A percentile compares a stretch with the other conserved stretches of the same genome.
These are phyloP conservation scores for Chesias legatella DNA, from an alignment of 2,888 invertebrate genomes.

Conservation along the genomic window DNA sequence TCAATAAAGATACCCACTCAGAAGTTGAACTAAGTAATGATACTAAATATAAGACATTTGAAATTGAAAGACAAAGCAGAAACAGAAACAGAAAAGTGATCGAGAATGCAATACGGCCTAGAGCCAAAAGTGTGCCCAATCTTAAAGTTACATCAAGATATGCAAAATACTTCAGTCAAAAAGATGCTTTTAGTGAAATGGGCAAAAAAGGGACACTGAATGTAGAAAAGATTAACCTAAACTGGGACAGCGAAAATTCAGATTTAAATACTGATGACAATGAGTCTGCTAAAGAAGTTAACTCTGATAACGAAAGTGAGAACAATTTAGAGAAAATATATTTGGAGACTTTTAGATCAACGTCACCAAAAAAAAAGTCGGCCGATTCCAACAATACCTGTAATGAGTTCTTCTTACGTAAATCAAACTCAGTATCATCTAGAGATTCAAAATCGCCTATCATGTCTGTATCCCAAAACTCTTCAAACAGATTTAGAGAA, in stretches of 20 bases:
- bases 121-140: constrained; percentile 76
- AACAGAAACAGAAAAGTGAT: constrained; percentile 38
- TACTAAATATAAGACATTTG: constrained; percentile 64
- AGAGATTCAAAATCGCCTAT: constrained; percentile 41
- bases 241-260: constrained; percentile 32
- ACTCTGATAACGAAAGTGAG: constrained; percentile 45
- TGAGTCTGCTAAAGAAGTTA: constrained; percentile 35
- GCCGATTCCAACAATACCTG: constrained; percentile 33
- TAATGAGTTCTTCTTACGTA: constrained; percentile 54
- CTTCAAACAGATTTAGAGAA: constrained; percentile 33
- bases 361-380: constrained; percentile 43
- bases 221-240: constrained; percentile 30
- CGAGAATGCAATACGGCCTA: constrained; percentile 42
- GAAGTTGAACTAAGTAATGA: constrained; percentile 49
- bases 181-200: constrained; percentile 59
- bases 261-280: constrained; percentile 34
- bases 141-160: constrained; percentile 71
- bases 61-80: constrained; percentile 65
- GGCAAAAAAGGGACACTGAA: constrained; percentile 40
- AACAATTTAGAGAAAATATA: constrained; percentile 68
- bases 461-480: constrained; percentile 9
- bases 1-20: constrained; percentile 51
- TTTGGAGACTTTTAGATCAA: constrained; percentile 56
- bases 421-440: constrained; percentile 37
- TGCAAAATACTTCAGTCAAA: constrained; percentile 75